phyloP scores from a whole-genome alignment of 2,113 vertebrate genomes.

The Muntiacus muntjak region DNA sequence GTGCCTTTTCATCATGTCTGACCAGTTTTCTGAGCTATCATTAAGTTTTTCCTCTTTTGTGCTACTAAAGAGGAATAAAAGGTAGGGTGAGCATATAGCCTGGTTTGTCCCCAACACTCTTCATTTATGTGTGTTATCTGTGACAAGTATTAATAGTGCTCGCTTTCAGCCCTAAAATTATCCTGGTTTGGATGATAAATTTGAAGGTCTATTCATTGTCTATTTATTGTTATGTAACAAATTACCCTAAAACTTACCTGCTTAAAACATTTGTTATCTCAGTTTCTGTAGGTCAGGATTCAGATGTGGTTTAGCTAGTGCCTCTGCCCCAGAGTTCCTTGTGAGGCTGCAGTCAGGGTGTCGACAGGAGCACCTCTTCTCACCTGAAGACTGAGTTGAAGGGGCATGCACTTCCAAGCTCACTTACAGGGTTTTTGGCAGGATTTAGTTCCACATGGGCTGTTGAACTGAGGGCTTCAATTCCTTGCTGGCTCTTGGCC shows the following conservation, averaged over 20 bases:
- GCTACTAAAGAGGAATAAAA: not conserved
- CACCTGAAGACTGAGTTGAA: not conserved
- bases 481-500: not conserved
- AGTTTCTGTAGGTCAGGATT: conserved; percentile 11
- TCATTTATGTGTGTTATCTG: not conserved
- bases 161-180: conserved; percentile 9
- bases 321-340: not conserved
- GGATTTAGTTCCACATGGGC: not conserved
- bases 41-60: not conserved
- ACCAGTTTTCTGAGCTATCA: not conserved
- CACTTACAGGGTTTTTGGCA: not conserved
- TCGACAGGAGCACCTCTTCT: not conserved
- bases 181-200: conserved; percentile 15
- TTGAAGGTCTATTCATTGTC: not conserved
- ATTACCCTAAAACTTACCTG: not conserved
- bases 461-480: not conserved
- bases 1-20: not conserved
- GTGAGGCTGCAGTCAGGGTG: not conserved
- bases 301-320: not conserved
- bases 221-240: not conserved
- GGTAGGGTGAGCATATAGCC: not conserved
- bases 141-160: not conserved
- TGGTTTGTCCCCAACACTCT: not conserved
- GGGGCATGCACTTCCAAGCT: not conserved
- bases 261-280: conserved; percentile 20